Evolutionary conservation across 2,113 vertebrate genomes (phyloP), one percentile per base, ranked within the genome.

Genomic region (Platysteira castanea): DNA sequence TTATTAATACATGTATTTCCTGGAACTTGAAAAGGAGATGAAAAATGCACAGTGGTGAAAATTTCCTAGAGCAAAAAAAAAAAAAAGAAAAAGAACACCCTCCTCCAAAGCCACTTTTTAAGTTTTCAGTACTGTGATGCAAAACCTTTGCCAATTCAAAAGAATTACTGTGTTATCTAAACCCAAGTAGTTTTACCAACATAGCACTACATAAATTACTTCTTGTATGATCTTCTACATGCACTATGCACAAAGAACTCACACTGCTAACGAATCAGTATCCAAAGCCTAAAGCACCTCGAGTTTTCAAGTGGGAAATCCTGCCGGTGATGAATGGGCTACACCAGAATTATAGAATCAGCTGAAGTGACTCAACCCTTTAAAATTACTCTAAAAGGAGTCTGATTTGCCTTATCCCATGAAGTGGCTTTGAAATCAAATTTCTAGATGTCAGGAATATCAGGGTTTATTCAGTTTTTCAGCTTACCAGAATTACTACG

Each of bases 191-290:
- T 24, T 78, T 74, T 57, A 67, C 9, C 30, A 27, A 73, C 11
- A 7, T 0, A 74, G 23, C 30, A 35, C 24, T 21, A 60, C 1
- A 10, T 11, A 68, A 52, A 41, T 1, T 1, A 44, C 2, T 53
- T 44, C 42, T 44, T 44, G 42, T 18, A 44, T 44, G 4, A n/a
- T 35, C 19, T 63, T 81, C 39, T 28, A 35, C 18, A 26, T 19
- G 53, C 1, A 30, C 9, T 2, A 52, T 1, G 2, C 1, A 1
- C 42, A 54, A 83, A 67, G 15, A 67, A 33, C 15, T 87, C 24
- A 2, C 9, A 24, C 28, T 56, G 27, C 30, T 33, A 21, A 14
- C 23, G 20, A 67, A 71, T 21, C 35, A 21, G 9, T 21, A 10
- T 5, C 22, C 27, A 47, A 91, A 69, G 14, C 5, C 30, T 35